Conservation (phyloP, 1,140 invertebrate species). For the Brachionus paranguensis region DNA sequence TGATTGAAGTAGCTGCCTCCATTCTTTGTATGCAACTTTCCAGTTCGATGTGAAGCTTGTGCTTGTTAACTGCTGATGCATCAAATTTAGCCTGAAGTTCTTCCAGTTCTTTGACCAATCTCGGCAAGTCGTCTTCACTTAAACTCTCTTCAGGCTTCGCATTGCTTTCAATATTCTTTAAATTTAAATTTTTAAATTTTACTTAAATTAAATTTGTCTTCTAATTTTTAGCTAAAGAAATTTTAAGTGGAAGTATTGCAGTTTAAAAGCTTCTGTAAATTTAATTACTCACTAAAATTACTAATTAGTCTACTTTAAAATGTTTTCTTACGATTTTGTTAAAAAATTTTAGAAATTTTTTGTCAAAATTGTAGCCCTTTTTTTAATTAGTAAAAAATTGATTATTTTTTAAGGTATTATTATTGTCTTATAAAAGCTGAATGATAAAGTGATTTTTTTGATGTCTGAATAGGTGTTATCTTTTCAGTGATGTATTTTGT, state of each 20-base stretch:
- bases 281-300: not conserved
- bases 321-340: not conserved
- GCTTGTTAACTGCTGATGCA: conserved; percentile 52
- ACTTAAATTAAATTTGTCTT: not conserved
- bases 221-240: not conserved
- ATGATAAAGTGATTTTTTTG: not conserved
- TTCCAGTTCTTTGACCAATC: conserved; percentile 49
- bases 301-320: not conserved
- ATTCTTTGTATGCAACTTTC: conserved; percentile 54
- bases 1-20: conserved; percentile 52
- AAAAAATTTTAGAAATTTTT: not conserved
- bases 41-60: conserved; percentile 51
- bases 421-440: not conserved
- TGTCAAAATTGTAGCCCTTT: not conserved
- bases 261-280: not conserved
- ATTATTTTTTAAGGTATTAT: not conserved
- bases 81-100: conserved; percentile 51
- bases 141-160: conserved; percentile 43
- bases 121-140: conserved; percentile 46
- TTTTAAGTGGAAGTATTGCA: not conserved
- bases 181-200: not conserved
- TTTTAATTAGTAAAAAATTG: not conserved
- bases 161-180: conserved; percentile 34
- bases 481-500: not conserved
- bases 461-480: not conserved